Evolutionary conservation across 1,140 invertebrate species (phyloP), one percentile per base, ranked within the genome.

Genomic region (Drosophila sproati): DNA sequence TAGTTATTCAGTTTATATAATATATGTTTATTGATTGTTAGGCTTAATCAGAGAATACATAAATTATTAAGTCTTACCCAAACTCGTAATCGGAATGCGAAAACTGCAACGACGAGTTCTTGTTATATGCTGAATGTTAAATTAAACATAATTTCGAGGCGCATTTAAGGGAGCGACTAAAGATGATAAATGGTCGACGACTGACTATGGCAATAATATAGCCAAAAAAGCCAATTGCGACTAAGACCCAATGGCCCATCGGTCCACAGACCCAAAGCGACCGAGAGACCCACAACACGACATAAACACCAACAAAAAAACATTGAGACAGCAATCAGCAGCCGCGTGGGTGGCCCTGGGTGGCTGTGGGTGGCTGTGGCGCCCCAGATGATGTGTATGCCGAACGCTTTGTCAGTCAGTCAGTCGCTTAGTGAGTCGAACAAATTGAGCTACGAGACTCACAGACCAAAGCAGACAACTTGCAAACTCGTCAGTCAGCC

Each of bases 111-210:
- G 31, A 37, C 28, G 12, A 41, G 37, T 55, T 51, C 47, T 71
- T 72, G 55, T 31, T 29, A 34, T 5, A 34, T 50, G 62, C 31
- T 57, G 29, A 64, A 51, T 66, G 59, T 72, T 69, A 77, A 80
- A 74, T 78, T 68, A 70, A 80, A 74, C 75, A 80, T 70, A 78
- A 70, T 70, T 74, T 78, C 67, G 48, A 71, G 75, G 71, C 78
- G 59, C 71, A 77, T 63, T 77, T 74, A 77, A 69, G 64, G 59
- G 64, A 60, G 71, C 75, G 66, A 63, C 64, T 80, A 74, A 80
- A 80, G 66, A 80, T 80, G 78, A 80, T 78, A 78, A 80, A 80
- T 80, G 71, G 66, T 59, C 45, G 37, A 20, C 62, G n/a, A 39
- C 76, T 73, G 75, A 47, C 63, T 61, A 8, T 56, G 63, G 56